Conservation (phyloP, 2,113 vertebrate genomes). For the Scomber scombrus region DNA sequence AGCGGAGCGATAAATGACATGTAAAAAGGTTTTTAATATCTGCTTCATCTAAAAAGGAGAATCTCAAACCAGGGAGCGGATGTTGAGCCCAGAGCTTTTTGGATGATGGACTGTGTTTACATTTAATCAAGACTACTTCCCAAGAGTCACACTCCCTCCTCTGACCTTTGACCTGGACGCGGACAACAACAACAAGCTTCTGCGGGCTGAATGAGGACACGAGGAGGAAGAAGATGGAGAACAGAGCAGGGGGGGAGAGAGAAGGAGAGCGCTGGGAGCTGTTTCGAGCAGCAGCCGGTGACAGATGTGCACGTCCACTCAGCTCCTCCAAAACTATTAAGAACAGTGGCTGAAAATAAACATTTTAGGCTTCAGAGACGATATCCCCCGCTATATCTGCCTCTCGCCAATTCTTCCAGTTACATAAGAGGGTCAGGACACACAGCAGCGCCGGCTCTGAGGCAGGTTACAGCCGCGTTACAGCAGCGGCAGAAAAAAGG, state of each 20-base stretch:
- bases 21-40: too few species aligned
- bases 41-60: too few species aligned
- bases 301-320: slow-evolving; percentile 64
- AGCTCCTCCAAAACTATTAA: slow-evolving; percentile 43
- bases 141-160: slow-evolving; percentile 13
- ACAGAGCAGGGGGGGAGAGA: not conserved
- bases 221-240: not conserved
- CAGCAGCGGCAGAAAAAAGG: slow-evolving; percentile 4
- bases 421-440: slow-evolving; percentile 60
- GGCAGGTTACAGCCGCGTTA: slow-evolving; percentile 23
- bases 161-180: slow-evolving; percentile 42
- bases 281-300: slow-evolving; percentile 13
- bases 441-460: slow-evolving; percentile 31
- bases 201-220: slow-evolving; percentile 30
- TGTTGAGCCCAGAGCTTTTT: too few species aligned
- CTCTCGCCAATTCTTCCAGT: slow-evolving; percentile 51
- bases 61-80: too few species aligned
- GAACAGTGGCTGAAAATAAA: slow-evolving; percentile 71
- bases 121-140: slow-evolving; percentile 62
- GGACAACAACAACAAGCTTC: not conserved
- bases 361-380: slow-evolving; percentile 57
- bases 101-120: slow-evolving; percentile 29
- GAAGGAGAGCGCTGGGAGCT: not conserved
- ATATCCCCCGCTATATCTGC: slow-evolving; percentile 44
- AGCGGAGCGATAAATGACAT: too few species aligned